Conservation (phyloP, 1,140 invertebrate species). For the Cryptotermes secundus region DNA sequence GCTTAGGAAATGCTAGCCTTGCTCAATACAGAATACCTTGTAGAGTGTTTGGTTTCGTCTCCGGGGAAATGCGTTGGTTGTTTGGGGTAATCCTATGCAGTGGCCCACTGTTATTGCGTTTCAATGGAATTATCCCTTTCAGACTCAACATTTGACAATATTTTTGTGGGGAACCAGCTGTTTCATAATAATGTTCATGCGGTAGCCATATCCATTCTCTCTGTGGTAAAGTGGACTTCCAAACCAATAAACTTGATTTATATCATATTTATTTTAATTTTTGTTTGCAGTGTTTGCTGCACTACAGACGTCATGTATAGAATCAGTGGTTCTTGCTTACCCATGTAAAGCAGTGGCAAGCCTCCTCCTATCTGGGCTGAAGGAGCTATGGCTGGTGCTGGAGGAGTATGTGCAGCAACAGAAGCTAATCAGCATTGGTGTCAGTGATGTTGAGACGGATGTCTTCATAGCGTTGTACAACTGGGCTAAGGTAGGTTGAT, state of each 20-base stretch:
- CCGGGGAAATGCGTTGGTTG: too few relatives aligned
- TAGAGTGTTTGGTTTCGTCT: too few relatives aligned
- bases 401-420: slow-evolving; percentile 67
- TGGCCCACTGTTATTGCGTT: too few relatives aligned
- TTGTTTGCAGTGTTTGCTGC: slow-evolving; percentile 61
- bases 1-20: too few relatives aligned
- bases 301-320: slow-evolving; percentile 64
- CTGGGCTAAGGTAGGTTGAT: slow-evolving; percentile 62
- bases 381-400: slow-evolving; percentile 70
- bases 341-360: slow-evolving; percentile 56
- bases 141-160: too few relatives aligned
- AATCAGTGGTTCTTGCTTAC: slow-evolving; percentile 75
- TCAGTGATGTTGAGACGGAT: slow-evolving; percentile 84
- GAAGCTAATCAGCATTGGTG: slow-evolving; percentile 73
- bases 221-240: slow-evolving; percentile 21
- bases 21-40: too few relatives aligned
- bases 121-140: too few relatives aligned
- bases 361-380: slow-evolving; percentile 58
- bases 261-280: slow-evolving; percentile 36
- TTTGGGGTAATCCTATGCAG: too few relatives aligned
- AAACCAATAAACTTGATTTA: slow-evolving; percentile 35
- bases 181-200: too few relatives aligned
- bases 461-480: slow-evolving; percentile 75
- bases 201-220: too few relatives aligned
- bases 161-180: too few relatives aligned